Evolutionary conservation across 2,797 vertebrate species (phyloP).

Genomic region (Cuniculus paca): DNA sequence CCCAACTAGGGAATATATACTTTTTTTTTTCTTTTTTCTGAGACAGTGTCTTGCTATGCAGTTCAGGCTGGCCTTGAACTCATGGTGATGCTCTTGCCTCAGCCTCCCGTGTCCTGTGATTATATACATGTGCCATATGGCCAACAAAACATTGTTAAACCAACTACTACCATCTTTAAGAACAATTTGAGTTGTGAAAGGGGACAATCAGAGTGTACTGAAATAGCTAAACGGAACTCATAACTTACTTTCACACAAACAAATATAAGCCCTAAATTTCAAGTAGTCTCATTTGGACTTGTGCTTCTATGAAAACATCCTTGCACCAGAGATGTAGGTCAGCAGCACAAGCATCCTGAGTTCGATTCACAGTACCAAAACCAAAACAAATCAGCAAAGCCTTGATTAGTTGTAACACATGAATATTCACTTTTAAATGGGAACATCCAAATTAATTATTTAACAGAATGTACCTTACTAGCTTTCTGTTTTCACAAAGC

Average conservation of each 20-base stretch:
- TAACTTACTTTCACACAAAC: slow-evolving; percentile 54
- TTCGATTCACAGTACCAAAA: too few species aligned
- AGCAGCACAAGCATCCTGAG: too few species aligned
- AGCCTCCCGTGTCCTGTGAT: too few species aligned
- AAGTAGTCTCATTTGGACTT: slow-evolving; percentile 48
- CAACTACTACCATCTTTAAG: slow-evolving; percentile 11
- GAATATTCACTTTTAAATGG: slow-evolving; percentile 36
- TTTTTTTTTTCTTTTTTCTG: too few species aligned
- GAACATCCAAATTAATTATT: slow-evolving; percentile 17
- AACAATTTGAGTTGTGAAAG: slow-evolving; percentile 34
- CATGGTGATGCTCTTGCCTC: too few species aligned
- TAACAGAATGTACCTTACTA: not conserved
- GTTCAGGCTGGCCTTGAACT: too few species aligned
- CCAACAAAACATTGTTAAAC: not conserved
- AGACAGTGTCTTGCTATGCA: too few species aligned
- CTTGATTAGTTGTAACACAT: not conserved
- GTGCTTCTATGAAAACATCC: slow-evolving; percentile 2
- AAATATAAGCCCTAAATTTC: slow-evolving; percentile 49
- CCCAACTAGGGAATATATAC: slow-evolving; percentile 32
- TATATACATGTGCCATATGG: too few species aligned
- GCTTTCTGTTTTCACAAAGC: slow-evolving; percentile 40
- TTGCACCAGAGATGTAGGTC: not conserved
- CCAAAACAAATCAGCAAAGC: not conserved
- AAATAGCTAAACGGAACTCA: slow-evolving; percentile 46
- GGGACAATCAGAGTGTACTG: not conserved